These are phyloP conservation scores for Homalodisca vitripennis DNA, from an alignment of 1,140 invertebrate species.

Conservation along the genomic window DNA sequence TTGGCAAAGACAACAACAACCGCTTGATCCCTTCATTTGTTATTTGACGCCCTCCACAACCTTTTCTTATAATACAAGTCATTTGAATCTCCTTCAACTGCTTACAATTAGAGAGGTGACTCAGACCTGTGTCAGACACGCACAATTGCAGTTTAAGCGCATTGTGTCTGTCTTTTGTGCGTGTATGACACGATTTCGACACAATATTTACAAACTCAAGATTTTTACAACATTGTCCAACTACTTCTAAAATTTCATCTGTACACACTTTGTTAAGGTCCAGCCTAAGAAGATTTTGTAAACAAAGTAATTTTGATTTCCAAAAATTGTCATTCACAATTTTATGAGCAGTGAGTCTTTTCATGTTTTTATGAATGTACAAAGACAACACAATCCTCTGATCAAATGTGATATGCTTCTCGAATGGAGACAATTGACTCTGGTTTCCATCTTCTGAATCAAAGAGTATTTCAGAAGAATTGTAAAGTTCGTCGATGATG, in stretches of 20 bases:
- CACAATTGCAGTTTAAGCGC: constrained; percentile 16
- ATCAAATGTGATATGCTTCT: too few species aligned
- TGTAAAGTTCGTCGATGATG: constrained; percentile 14
- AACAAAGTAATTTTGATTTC: neutral
- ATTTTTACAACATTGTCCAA: constrained; percentile 5
- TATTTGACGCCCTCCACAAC: constrained; percentile 10
- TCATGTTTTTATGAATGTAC: constrained; percentile 13
- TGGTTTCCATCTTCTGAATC: neutral
- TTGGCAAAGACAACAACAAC: neutral
- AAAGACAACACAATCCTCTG: neutral
- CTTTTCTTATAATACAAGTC: constrained; percentile 15
- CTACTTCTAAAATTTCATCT: constrained; percentile 16
- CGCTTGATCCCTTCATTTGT: constrained; percentile 13
- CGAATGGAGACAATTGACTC: neutral
- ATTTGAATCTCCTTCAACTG: constrained; percentile 7
- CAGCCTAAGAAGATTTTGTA: neutral
- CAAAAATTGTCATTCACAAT: constrained; percentile 2
- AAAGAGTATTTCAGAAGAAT: neutral
- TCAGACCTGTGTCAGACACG: constrained; percentile 6
- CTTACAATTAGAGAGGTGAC: neutral
- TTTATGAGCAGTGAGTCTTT: neutral
- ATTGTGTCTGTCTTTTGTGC: constrained; percentile 14
- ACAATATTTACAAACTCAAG: constrained; percentile 16
- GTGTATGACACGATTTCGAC: constrained; percentile 1
- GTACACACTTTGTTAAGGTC: constrained; percentile 21